Base-by-base conservation (phyloP, 2,888 invertebrate species). In the Endomychus coccineus region DNA sequence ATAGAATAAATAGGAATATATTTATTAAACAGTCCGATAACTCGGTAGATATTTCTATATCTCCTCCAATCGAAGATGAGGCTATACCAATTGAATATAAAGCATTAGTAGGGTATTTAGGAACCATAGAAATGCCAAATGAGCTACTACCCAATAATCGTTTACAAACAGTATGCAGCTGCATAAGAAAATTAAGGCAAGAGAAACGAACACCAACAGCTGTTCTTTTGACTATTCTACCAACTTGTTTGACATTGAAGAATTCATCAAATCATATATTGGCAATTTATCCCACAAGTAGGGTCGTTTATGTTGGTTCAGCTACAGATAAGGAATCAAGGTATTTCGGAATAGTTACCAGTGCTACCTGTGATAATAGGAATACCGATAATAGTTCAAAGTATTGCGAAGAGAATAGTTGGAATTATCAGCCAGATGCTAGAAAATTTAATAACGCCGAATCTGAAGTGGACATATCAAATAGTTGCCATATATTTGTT, bases 401-500 rank as follows among this genome's bases (percentile, higher is more conserved):
- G n/a, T n/a, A n/a, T n/a, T n/a, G n/a, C n/a, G n/a, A n/a, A n/a
- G n/a, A n/a, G n/a, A n/a, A n/a, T n/a, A 35, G 54, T 54, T 38
- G 49, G 53, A 46, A 14, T 13, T 44, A 39, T 41, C 38, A 50
- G 16, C 16, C 32, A 14, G 43, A 46, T 14, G 48, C 48, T 9
- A 54, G 55, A 27, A 54, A 51, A 30, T 40, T 45, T 4, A 55
- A 52, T 34, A 55, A 54, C 32, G 39, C 43, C 10, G 55, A 52
- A n/a, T 58, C 61, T 9, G 73, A 74, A 56, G 51, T 77, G 6
- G 74, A 75, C 45, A 75, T 79, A 11, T 87, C 87, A 0, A 88
- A 88, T 58, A 90, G 94, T 34, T 94, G 95, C 57, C 95, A 96
- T 64, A 90, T 95, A 1, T 96, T 96, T 62, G 89, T 89, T 40